Base-by-base conservation (phyloP, 2,888 invertebrate species). In the Parnassius mnemosyne region DNA sequence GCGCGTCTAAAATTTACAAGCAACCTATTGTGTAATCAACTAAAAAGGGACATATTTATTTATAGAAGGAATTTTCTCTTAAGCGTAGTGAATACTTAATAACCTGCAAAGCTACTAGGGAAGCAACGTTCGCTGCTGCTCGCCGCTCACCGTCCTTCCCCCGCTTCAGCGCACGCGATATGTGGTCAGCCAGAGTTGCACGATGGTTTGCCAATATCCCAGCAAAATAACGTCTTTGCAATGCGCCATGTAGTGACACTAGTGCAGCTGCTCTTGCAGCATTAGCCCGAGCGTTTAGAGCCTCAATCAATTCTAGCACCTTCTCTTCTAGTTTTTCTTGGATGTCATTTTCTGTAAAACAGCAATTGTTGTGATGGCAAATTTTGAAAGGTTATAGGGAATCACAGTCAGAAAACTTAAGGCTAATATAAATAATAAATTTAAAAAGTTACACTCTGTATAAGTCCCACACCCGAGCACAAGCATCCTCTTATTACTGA, bases 281-380 rank as follows among this genome's bases (percentile, higher is more conserved):
- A 10, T 95, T 95, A 67, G 97, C 96, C 75, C 98, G 97, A 70
- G 98, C 96, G n/a, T 95, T 94, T 50, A 97, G 92, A 34, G 95
- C 96, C 78, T 99, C 99, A 58, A 99, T 94, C 1, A 95, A 94
- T 78, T 97, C 97, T 43, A 94, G 92, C 42, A 99, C 92, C 81
- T 97, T 97, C 73, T 98, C 97, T 85, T 98, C 98, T 69, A 96
- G 95, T 66, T 93, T 93, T 72, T 94, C 94, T 68, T 92, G 92
- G 50, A 80, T 76, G 56, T 93, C 92, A 61, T 85, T 83, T 57
- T 95, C 95, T 82, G 78, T n/a, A 69, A 73, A 57, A 13, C 20
- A 20, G 7, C 5, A 34, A 34, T 34, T 34, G 7, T 34, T 34
- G 7, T 7, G 34, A 34, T 34, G 1, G 34, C 34, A 34, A 34